phyloP scores from a whole-genome alignment of 1,140 invertebrate genomes.

The Sarcophaga peregrina region DNA sequence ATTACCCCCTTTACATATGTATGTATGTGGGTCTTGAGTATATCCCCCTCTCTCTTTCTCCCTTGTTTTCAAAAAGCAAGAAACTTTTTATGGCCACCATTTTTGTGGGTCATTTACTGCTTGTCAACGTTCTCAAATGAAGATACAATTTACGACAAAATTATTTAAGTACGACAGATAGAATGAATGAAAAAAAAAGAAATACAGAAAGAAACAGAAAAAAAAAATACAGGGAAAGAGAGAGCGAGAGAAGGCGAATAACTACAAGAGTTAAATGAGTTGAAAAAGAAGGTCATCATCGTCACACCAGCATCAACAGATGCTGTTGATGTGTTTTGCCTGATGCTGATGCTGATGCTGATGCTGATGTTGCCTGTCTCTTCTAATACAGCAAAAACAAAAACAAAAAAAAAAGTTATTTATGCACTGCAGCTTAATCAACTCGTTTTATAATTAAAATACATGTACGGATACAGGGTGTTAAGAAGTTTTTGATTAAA shows the following conservation, averaged over 20 bases:
- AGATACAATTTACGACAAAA: constrained; percentile 15
- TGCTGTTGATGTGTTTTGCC: background rate
- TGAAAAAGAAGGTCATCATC: constrained; percentile 6
- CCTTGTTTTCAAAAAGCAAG: too few relatives aligned
- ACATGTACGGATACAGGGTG: too few relatives aligned
- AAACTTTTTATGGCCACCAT: background rate
- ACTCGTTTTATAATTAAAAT: too few relatives aligned
- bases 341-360: too few relatives aligned
- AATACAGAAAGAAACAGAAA: background rate
- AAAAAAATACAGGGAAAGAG: background rate
- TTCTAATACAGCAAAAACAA: too few relatives aligned
- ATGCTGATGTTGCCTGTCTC: too few relatives aligned
- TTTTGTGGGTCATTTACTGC: constrained; percentile 9
- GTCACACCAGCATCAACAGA: background rate
- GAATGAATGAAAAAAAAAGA: background rate
- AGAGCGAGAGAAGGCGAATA: background rate
- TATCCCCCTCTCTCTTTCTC: too few relatives aligned
- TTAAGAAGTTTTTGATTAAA: too few relatives aligned
- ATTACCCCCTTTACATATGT: background rate
- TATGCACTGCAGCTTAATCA: too few relatives aligned
- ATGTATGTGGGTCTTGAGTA: background rate
- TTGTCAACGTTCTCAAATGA: constrained; percentile 4
- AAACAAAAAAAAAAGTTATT: too few relatives aligned
- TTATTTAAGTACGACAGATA: background rate
- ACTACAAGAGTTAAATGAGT: background rate